phyloP scores from a whole-genome alignment of 2,888 invertebrate species.

The Cantharis rustica region DNA sequence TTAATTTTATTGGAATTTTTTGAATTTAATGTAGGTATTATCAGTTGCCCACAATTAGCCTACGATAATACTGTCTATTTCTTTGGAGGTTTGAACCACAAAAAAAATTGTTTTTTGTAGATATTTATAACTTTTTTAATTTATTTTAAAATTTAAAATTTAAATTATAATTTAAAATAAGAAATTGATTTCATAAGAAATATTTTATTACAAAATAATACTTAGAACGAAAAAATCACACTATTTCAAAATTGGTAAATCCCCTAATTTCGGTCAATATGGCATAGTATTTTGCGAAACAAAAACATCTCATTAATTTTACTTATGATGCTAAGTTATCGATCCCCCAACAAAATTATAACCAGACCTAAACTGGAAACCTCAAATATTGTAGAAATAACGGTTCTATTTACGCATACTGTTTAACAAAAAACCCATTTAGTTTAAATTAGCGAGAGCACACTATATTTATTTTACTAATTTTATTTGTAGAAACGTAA shows the following conservation, averaged over 20 bases:
- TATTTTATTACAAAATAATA: neutral
- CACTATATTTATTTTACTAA: neutral
- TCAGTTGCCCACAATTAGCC: neutral
- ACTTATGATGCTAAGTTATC: neutral
- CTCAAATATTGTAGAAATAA: neutral
- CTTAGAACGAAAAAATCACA: neutral
- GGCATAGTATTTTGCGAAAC: neutral
- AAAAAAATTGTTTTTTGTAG: neutral
- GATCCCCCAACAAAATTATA: neutral
- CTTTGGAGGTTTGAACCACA: neutral
- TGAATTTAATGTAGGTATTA: neutral
- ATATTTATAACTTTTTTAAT: neutral
- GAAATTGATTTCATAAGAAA: neutral
- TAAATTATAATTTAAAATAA: neutral
- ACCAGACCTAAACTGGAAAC: neutral
- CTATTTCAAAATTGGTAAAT: neutral
- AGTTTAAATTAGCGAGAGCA: neutral
- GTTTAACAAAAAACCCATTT: neutral
- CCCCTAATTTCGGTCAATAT: neutral
- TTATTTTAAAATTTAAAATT: neutral
- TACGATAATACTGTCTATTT: neutral
- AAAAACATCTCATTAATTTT: neutral
- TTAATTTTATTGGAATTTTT: neutral
- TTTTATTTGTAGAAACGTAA: neutral
- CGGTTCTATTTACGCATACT: neutral